Evolutionary conservation across 1,140 invertebrate genomes (phyloP).

Genomic region (Oedothorax gibbosus): DNA sequence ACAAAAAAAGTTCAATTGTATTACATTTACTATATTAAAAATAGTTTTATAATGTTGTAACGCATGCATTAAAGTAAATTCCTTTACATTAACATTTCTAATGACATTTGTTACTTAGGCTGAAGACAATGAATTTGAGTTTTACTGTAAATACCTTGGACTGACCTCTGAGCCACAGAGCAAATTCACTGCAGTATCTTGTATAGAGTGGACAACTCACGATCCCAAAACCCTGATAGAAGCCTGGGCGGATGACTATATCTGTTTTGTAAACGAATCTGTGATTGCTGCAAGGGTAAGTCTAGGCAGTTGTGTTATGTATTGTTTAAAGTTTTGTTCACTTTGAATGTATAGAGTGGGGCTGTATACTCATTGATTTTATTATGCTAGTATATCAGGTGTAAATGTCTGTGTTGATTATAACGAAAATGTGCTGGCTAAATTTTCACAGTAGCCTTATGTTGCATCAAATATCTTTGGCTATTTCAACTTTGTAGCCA

Average conservation of each 20-base stretch:
- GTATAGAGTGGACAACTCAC: constrained; percentile 65
- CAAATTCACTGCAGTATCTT: constrained; percentile 11
- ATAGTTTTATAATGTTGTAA: background rate
- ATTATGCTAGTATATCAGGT: too few species aligned
- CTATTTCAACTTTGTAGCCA: too few species aligned
- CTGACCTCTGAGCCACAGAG: background rate
- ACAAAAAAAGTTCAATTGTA: too few species aligned
- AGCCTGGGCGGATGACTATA: constrained; percentile 68
- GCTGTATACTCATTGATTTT: too few species aligned
- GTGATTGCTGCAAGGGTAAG: constrained; percentile 66
- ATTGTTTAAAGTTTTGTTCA: too few species aligned
- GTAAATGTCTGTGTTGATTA: too few species aligned
- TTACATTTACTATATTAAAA: too few species aligned
- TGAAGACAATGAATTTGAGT: constrained; percentile 36
- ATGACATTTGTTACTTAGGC: background rate
- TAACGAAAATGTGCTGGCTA: too few species aligned
- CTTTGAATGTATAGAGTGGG: too few species aligned
- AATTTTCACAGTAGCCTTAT: too few species aligned
- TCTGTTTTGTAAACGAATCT: constrained; percentile 66
- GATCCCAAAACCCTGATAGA: constrained; percentile 65
- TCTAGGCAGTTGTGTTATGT: background rate
- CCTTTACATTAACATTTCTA: background rate
- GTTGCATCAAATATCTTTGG: too few species aligned
- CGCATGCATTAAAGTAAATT: background rate
- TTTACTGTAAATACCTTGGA: constrained; percentile 20